These are phyloP conservation scores for Piscicola geometra DNA, from an alignment of 2,888 invertebrate species.

Conservation along the genomic window DNA sequence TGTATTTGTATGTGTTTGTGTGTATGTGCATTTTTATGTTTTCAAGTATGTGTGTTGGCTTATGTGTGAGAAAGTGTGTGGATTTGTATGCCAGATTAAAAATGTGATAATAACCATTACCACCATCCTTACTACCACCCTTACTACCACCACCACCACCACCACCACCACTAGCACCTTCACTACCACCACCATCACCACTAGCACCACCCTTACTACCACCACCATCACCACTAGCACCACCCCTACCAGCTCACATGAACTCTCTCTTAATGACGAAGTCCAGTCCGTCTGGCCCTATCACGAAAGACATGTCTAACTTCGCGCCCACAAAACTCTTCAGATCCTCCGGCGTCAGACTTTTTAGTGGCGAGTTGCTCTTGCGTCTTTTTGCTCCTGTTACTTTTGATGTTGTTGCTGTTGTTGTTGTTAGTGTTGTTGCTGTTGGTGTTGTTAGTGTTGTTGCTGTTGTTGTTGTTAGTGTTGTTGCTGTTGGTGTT, in stretches of 20 bases:
- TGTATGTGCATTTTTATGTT: too few species aligned
- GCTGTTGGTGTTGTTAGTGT: neutral
- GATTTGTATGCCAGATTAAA: too few species aligned
- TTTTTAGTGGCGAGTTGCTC: constrained; percentile 17
- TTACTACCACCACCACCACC: too few species aligned
- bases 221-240: neutral
- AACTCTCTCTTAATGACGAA: constrained; percentile 5
- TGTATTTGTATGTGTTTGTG: too few species aligned
- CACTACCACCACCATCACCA: too few species aligned
- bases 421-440: neutral
- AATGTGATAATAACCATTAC: too few species aligned
- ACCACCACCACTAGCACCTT: too few species aligned
- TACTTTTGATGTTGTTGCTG: neutral
- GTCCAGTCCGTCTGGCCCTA: neutral
- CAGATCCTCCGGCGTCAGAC: neutral
- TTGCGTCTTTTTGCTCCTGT: constrained; percentile 27
- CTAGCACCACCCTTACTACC: too few species aligned
- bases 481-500: constrained; percentile 8
- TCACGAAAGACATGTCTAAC: constrained; percentile 16
- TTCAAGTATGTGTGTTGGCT: too few species aligned
- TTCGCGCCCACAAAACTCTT: neutral
- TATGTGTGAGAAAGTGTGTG: too few species aligned
- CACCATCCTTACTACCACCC: too few species aligned
- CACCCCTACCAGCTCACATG: constrained; percentile 9
- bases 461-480: neutral